Conservation (phyloP, 1,140 invertebrate genomes). For the Drosophila mauritiana region DNA sequence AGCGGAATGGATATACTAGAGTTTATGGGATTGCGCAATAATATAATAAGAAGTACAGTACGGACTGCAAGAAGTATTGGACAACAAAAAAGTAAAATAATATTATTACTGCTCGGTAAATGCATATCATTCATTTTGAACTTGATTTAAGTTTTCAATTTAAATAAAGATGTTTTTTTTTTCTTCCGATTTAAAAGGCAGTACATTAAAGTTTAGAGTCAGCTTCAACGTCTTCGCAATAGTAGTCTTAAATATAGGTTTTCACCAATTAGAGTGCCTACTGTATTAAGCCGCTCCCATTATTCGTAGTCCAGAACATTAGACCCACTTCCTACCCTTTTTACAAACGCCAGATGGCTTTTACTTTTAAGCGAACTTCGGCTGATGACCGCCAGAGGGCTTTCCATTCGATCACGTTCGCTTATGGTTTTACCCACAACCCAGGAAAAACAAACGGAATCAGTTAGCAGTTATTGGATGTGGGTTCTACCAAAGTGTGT, state of each 20-base stretch:
- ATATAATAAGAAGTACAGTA: background rate
- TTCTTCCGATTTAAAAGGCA: background rate
- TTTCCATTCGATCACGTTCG: conserved; percentile 42
- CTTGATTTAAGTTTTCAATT: background rate
- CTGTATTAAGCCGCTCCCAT: background rate
- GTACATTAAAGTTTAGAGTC: too few species aligned
- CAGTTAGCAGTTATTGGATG: conserved; percentile 50
- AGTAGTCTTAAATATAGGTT: background rate
- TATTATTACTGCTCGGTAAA: too few species aligned
- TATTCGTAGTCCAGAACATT: background rate
- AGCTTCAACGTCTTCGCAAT: background rate
- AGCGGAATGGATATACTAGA: background rate
- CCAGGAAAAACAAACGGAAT: conserved; percentile 29
- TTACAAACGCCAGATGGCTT: conserved; percentile 23
- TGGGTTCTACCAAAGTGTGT: conserved; percentile 46
- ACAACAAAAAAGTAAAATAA: background rate
- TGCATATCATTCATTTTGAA: too few species aligned
- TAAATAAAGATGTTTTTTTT: background rate
- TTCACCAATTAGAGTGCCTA: background rate
- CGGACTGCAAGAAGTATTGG: too few species aligned
- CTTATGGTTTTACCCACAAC: conserved; percentile 7
- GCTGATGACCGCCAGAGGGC: conserved; percentile 43
- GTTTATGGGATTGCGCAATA: conserved; percentile 13
- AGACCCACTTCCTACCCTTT: background rate
- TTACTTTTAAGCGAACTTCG: conserved; percentile 37